Evolutionary conservation across 2,113 vertebrate genomes (phyloP).

Genomic region (Pedetes capensis): DNA sequence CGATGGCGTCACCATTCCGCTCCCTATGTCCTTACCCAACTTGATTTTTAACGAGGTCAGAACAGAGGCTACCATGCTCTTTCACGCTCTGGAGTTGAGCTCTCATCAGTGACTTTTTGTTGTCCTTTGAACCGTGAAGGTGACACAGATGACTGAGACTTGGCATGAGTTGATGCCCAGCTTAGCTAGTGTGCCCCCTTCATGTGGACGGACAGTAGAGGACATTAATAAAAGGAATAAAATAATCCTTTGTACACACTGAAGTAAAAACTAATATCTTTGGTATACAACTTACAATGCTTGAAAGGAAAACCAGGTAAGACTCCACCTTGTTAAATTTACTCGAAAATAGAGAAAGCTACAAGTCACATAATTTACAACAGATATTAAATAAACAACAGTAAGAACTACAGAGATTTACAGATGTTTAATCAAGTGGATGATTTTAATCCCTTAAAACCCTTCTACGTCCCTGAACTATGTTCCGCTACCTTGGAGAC

Average conservation of each 20-base stretch:
- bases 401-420: conserved; percentile 86
- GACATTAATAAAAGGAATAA: conserved; percentile 67
- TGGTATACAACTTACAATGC: conserved; percentile 88
- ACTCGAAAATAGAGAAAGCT: conserved; percentile 81
- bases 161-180: neutral
- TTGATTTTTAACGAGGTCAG: neutral
- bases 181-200: conserved; percentile 71
- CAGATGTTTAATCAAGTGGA: conserved; percentile 87
- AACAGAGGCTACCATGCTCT: neutral
- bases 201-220: conserved; percentile 58
- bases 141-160: neutral
- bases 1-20: neutral
- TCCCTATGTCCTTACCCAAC: neutral
- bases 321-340: conserved; percentile 80
- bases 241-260: conserved; percentile 68
- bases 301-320: conserved; percentile 78
- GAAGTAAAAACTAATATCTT: conserved; percentile 86
- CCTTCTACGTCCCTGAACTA: conserved; percentile 87
- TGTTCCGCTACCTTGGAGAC: conserved; percentile 87
- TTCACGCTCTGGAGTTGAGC: neutral
- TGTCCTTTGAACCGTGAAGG: neutral
- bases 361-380: conserved; percentile 86
- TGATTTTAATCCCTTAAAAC: conserved; percentile 84
- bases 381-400: conserved; percentile 88
- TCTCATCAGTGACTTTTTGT: neutral